Base-by-base conservation (phyloP, 2,797 vertebrate species). In the Uromys caudimaculatus region DNA sequence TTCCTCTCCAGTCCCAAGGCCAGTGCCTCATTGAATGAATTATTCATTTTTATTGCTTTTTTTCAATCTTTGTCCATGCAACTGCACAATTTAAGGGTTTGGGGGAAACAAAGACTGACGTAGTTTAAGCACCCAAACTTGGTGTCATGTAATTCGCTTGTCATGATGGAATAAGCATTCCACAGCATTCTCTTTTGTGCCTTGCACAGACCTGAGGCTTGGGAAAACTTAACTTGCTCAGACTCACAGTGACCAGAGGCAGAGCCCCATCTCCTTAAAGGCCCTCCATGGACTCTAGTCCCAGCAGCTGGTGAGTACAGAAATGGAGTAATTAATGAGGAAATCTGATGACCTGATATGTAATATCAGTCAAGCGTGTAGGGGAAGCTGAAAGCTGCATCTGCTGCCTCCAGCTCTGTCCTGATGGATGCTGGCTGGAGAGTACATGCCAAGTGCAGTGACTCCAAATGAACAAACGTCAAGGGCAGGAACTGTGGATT, bases 381-480 rank as follows among this genome's bases (percentile, higher is more conserved):
- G 58, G 19, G 0, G 9, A 86, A 83, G 41, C 23, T 64, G n/a
- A 73, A 86, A 47, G n/a, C 73, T 83, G 21, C 52, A 21, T 52
- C 12, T 64, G 52, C 54, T 62, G 73, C 29, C 10, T 6, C 8
- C 21, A 27, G 27, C 16, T 86, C 41, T 17, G 0, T 7, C 69
- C 58, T 32, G 89, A 56, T 79, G 21, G 24, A 0, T 77, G 14
- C 9, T 29, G 81, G 76, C 76, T 7, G 23, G n/a, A 3, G 52
- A 67, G 3, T 0, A 6, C 5, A 44, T 62, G 17, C 76, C 54
- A 71, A 96, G 71, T 38, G 0, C 54, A 3, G 8, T 69, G 1
- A 82, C 69, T 90, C 32, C 32, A 95, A 96, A 27, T 27, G 91
- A 91, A 75, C 60, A 95, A 17, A 64, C 67, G 44, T 93, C 58